Base-by-base conservation (phyloP, 2,113 vertebrate species). In the Dicrurus megarhynchus region DNA sequence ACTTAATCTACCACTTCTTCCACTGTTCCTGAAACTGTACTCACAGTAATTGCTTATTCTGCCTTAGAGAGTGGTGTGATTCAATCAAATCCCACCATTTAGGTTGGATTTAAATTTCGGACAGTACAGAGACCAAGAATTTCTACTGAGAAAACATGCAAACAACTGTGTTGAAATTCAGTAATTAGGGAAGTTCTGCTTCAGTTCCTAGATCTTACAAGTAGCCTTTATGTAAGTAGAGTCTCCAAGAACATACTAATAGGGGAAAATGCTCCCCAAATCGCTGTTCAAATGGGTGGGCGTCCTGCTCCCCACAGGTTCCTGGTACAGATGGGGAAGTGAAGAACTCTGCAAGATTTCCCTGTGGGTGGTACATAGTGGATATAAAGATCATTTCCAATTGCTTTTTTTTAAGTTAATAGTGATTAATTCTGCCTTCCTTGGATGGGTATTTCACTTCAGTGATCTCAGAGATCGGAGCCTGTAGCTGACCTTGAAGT, bases 401-500 rank as follows among this genome's bases (percentile, higher is more conserved):
- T 47, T 92, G 30, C 10, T n/a, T 57, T 73, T 90, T 93, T 90
- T 24, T 1, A 26, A 74, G 33, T 64, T 83, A 64, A 46, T 78
- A 71, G 49, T 79, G 64, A 82, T 79, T 52, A 82, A 83, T 95
- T 88, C 59, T 55, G 69, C 61, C 69, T 85, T 65, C 37, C 67
- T 90, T 76, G 63, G 23, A 20, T 80, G 47, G 37, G 2, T 93
- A 84, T 95, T 93, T 95, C 63, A 92, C 79, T 88, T 86, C 49
- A 88, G 42, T 90, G 67, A 80, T 94, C 78, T 83, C 67, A 73
- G 73, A 84, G 80, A 95, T 90, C 18, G 23, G 70, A 75, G 37
- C 65, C 61, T 79, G 59, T 49, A 37, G 88, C 8, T 91, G 92
- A 94, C 88, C 85, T 95, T 90, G 83, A 73, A 79, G 67, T 74